These are phyloP conservation scores for Mirza zaza DNA, from an alignment of 2,113 vertebrate species.

Conservation along the genomic window DNA sequence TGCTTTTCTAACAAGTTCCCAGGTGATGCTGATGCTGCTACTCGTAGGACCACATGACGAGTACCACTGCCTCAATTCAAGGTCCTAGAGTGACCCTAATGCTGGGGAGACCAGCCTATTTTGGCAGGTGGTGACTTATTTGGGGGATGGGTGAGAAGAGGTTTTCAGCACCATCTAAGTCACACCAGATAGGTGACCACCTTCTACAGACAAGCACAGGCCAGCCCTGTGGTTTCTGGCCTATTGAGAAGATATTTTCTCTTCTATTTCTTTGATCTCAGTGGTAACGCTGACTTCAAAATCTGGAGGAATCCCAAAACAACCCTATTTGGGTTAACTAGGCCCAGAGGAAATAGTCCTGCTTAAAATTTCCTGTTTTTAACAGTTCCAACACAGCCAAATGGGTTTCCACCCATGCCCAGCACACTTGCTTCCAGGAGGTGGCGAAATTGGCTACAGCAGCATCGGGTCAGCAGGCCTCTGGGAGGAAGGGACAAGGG, in stretches of 20 bases:
- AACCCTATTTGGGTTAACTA: slow-evolving; percentile 61
- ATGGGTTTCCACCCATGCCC: slow-evolving; percentile 21
- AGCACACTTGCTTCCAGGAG: slow-evolving; percentile 50
- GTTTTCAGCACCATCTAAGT: not conserved
- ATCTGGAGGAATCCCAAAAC: slow-evolving; percentile 69
- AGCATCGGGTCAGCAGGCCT: not conserved
- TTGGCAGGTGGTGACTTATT: not conserved
- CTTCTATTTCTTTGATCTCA: slow-evolving; percentile 67
- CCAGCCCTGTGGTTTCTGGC: not conserved
- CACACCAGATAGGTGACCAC: not conserved
- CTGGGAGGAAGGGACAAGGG: not conserved
- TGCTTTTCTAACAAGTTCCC: not conserved
- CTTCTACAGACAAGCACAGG: not conserved
- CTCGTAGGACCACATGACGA: not conserved
- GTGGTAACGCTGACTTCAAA: slow-evolving; percentile 68
- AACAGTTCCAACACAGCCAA: slow-evolving; percentile 44
- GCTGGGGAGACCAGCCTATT: not conserved
- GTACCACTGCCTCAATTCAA: not conserved
- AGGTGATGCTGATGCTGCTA: not conserved
- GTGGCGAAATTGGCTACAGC: not conserved
- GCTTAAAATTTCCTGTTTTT: slow-evolving; percentile 77
- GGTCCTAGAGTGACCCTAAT: not conserved
- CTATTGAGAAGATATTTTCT: slow-evolving; percentile 50
- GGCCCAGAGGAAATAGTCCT: slow-evolving; percentile 68
- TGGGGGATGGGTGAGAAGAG: not conserved